Percentiles rank a stretch among this genome's conserved stretches.
Evolutionary conservation across 2,797 vertebrate genomes (phyloP).

Genomic region (Gadopsis marmoratus): DNA sequence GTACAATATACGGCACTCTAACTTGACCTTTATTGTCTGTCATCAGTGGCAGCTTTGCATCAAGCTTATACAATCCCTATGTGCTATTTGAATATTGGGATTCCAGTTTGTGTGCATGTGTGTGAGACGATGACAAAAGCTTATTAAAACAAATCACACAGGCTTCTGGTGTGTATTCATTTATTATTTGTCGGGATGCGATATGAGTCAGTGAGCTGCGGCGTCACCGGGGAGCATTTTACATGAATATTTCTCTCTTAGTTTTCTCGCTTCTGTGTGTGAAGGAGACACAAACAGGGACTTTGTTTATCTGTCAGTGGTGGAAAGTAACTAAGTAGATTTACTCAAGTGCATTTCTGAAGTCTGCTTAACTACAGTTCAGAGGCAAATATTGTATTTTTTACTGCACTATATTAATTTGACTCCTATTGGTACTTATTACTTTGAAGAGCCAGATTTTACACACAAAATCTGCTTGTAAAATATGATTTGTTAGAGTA

Average conservation of each 20-base stretch:
- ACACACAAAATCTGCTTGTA: not conserved
- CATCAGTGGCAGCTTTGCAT: constrained; percentile 37
- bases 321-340: constrained; percentile 8
- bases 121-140: constrained; percentile 59
- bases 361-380: not conserved
- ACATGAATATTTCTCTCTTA: constrained; percentile 55
- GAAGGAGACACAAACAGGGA: constrained; percentile 19
- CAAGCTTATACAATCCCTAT: not conserved
- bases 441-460: not conserved
- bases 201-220: constrained; percentile 60
- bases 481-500: not conserved
- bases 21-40: constrained; percentile 38
- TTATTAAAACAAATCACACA: constrained; percentile 76
- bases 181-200: constrained; percentile 68
- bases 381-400: not conserved
- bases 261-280: constrained; percentile 35
- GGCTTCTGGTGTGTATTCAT: constrained; percentile 61
- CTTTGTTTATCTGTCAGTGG: constrained; percentile 17
- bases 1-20: constrained; percentile 16
- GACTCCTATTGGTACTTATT: not conserved
- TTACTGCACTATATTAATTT: not conserved
- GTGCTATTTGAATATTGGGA: constrained; percentile 37
- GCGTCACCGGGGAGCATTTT: constrained; percentile 42
- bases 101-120: constrained; percentile 36
- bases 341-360: not conserved